Percentiles rank a stretch among this genome's conserved stretches.
Evolutionary conservation across 1,140 invertebrate species (phyloP).

Genomic region (Mactra quadrangularis): DNA sequence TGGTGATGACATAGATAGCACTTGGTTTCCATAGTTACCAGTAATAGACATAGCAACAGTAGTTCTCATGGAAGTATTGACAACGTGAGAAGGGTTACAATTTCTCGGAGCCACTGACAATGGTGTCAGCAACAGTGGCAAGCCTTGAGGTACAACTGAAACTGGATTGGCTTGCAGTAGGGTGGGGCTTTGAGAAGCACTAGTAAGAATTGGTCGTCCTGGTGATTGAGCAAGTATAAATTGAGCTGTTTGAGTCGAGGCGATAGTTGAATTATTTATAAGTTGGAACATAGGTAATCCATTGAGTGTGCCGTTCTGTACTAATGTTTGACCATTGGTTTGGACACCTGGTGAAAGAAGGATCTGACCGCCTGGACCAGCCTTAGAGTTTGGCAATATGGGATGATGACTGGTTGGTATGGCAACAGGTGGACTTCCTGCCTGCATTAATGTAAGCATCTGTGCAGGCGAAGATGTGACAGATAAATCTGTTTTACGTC

Average conservation of each 20-base stretch:
- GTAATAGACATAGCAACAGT: neutral
- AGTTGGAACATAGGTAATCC: constrained; percentile 47
- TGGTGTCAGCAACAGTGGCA: constrained; percentile 38
- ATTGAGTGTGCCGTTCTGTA: constrained; percentile 47
- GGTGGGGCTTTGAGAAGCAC: constrained; percentile 18
- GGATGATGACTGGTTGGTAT: constrained; percentile 12
- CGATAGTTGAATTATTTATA: constrained; percentile 32
- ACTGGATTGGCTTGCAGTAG: constrained; percentile 11
- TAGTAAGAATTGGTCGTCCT: constrained; percentile 14
- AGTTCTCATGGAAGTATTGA: neutral
- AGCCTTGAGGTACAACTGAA: neutral
- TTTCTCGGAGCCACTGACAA: constrained; percentile 11
- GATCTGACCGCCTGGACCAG: constrained; percentile 18
- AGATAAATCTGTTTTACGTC: constrained; percentile 22
- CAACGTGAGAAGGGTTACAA: constrained; percentile 10
- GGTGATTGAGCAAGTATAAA: constrained; percentile 51
- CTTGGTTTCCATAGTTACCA: neutral
- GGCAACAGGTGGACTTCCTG: constrained; percentile 27
- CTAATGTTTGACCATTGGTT: constrained; percentile 13
- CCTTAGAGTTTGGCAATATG: constrained; percentile 23
- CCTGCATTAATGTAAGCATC: constrained; percentile 20
- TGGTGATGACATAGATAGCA: neutral
- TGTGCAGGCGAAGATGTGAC: neutral
- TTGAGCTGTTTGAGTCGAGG: constrained; percentile 30
- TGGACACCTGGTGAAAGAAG: constrained; percentile 5